Conservation (phyloP, 2,113 vertebrate genomes). For the Arvicanthis niloticus region DNA sequence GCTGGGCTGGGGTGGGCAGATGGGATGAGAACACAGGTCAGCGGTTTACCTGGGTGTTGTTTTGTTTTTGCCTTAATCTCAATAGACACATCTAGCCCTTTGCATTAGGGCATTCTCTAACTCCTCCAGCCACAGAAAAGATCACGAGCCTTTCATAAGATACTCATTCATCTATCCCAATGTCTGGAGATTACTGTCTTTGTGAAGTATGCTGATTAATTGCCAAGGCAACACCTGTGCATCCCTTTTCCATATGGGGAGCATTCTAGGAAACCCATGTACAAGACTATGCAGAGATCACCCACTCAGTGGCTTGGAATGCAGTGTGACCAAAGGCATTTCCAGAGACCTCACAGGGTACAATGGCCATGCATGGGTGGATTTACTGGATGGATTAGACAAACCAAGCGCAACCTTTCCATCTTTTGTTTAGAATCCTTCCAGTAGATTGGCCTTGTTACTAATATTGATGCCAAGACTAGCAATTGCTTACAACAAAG, state of each 20-base stretch:
- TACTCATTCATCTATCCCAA: constrained; percentile 58
- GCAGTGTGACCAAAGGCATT: constrained; percentile 62
- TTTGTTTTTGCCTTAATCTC: constrained; percentile 18
- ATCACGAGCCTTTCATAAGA: constrained; percentile 42
- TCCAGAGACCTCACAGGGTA: constrained; percentile 74
- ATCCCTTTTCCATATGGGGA: constrained; percentile 41
- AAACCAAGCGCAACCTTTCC: constrained; percentile 78
- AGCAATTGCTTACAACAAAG: constrained; percentile 76
- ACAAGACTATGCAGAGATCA: constrained; percentile 67
- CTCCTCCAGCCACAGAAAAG: constrained; percentile 17
- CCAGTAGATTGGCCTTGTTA: constrained; percentile 77
- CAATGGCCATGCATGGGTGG: constrained; percentile 55
- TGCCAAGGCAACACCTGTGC: constrained; percentile 77
- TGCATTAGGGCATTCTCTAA: constrained; percentile 30
- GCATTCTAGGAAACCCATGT: constrained; percentile 76
- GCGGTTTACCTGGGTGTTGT: not conserved
- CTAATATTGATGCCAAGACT: constrained; percentile 76
- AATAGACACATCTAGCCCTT: not conserved
- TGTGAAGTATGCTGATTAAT: constrained; percentile 68
- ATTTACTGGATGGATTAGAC: constrained; percentile 71
- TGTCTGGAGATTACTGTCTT: constrained; percentile 65
- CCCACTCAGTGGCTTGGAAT: constrained; percentile 62
- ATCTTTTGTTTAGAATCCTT: constrained; percentile 81
- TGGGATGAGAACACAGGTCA: not conserved
- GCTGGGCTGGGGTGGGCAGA: not conserved